phyloP scores from a whole-genome alignment of 2,888 invertebrate species.

The Drosophila kuntzei region DNA sequence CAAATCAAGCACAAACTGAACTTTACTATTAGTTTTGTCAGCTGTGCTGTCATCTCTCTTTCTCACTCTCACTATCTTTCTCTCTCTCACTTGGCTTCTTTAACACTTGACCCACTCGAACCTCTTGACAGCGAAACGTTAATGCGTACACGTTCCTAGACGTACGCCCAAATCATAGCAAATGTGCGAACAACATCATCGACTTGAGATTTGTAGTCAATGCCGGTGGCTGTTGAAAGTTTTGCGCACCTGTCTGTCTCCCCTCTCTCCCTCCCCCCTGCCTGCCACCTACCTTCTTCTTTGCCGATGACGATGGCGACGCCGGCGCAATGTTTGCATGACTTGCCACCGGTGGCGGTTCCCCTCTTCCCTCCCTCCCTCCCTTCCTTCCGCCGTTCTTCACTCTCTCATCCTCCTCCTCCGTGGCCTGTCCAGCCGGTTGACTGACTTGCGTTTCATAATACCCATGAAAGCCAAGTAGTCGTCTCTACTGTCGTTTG shows the following conservation, averaged over 20 bases:
- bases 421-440: slow-evolving; percentile 45
- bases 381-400: not conserved
- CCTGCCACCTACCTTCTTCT: not conserved
- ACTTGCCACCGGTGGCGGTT: slow-evolving; percentile 52
- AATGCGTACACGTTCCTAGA: slow-evolving; percentile 45
- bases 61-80: not conserved
- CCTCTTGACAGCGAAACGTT: slow-evolving; percentile 61
- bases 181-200: slow-evolving; percentile 75
- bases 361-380: not conserved
- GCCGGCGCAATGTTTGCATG: slow-evolving; percentile 64
- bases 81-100: slow-evolving; percentile 16
- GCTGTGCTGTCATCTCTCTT: not conserved
- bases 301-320: slow-evolving; percentile 15
- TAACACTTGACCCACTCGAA: slow-evolving; percentile 49
- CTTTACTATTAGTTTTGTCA: not conserved
- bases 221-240: slow-evolving; percentile 75
- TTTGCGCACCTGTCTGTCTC: slow-evolving; percentile 56
- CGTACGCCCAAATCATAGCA: slow-evolving; percentile 28
- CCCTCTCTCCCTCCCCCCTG: not conserved
- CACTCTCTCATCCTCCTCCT: slow-evolving; percentile 2
- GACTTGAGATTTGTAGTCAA: slow-evolving; percentile 66
- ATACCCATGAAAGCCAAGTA: slow-evolving; percentile 77
- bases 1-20: not conserved
- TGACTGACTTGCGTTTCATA: slow-evolving; percentile 77
- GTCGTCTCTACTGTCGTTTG: slow-evolving; percentile 36